phyloP scores from a whole-genome alignment of 37 sponge, comb jelly and placozoan species.

The Agelas oroides region DNA sequence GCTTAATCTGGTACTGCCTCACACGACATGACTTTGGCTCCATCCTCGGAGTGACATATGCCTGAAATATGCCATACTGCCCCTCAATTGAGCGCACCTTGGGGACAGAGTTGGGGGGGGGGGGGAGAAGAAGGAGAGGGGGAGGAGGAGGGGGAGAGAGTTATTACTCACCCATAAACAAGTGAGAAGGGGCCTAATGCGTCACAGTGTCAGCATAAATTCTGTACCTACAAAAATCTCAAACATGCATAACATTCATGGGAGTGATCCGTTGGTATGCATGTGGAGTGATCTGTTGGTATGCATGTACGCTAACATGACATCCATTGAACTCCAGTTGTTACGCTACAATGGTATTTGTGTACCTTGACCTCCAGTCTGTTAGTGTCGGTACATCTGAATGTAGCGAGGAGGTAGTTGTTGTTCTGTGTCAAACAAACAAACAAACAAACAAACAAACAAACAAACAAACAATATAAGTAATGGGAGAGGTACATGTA shows the following conservation, averaged over 20 bases:
- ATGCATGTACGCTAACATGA: too few species aligned
- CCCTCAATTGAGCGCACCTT: constrained; percentile 92
- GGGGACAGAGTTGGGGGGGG: too few species aligned
- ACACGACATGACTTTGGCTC: constrained; percentile 93
- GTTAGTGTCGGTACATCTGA: constrained; percentile 88
- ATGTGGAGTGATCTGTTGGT: too few species aligned
- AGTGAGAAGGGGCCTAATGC: too few species aligned
- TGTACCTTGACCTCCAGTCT: constrained; percentile 92
- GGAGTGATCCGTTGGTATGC: too few species aligned
- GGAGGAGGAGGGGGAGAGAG: background rate
- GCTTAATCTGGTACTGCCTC: constrained; percentile 90
- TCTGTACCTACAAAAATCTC: too few species aligned
- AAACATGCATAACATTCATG: too few species aligned
- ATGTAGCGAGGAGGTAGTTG: constrained; percentile 95
- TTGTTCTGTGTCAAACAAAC: constrained; percentile 50
- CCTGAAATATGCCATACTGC: constrained; percentile 92
- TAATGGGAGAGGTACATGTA: background rate
- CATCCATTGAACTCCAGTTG: too few species aligned
- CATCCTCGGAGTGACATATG: constrained; percentile 87
- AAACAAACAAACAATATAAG: too few species aligned
- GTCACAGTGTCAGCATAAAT: too few species aligned
- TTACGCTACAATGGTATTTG: background rate
- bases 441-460: background rate
- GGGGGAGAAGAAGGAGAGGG: background rate
- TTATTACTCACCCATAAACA: too few species aligned